Percentiles rank a stretch among this genome's conserved stretches.
phyloP scores from a whole-genome alignment of 2,113 vertebrate species.

The Podilymbus podiceps region DNA sequence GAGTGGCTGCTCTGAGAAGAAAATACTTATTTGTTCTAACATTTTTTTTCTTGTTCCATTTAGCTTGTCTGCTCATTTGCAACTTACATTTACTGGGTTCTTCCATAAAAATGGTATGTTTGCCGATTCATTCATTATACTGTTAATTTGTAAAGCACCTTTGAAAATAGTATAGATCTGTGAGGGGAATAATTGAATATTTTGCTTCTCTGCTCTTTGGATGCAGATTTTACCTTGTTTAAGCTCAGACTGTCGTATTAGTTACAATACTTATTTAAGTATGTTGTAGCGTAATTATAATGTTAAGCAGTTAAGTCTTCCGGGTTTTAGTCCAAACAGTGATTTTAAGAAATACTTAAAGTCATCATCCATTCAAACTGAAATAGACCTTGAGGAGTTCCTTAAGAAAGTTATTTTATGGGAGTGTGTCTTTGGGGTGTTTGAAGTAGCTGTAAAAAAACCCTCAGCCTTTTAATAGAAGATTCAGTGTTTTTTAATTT shows the following conservation, averaged over 20 bases:
- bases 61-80: conserved; percentile 95
- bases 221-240: background rate
- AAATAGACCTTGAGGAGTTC: background rate
- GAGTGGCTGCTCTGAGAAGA: background rate
- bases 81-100: conserved; percentile 99
- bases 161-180: background rate
- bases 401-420: background rate
- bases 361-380: background rate
- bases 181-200: background rate
- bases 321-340: background rate
- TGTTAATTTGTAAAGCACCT: background rate
- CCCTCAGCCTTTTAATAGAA: background rate
- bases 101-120: conserved; percentile 97
- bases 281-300: background rate
- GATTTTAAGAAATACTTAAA: background rate
- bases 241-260: background rate
- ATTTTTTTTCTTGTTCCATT: conserved; percentile 26
- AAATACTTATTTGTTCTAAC: background rate
- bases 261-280: background rate
- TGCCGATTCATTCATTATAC: background rate
- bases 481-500: background rate
- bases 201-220: background rate
- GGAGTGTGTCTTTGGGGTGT: background rate
- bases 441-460: background rate
- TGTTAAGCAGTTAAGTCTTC: background rate